Evolutionary conservation across 2,797 vertebrate species (phyloP).

Genomic region (Gymnocypris eckloni): DNA sequence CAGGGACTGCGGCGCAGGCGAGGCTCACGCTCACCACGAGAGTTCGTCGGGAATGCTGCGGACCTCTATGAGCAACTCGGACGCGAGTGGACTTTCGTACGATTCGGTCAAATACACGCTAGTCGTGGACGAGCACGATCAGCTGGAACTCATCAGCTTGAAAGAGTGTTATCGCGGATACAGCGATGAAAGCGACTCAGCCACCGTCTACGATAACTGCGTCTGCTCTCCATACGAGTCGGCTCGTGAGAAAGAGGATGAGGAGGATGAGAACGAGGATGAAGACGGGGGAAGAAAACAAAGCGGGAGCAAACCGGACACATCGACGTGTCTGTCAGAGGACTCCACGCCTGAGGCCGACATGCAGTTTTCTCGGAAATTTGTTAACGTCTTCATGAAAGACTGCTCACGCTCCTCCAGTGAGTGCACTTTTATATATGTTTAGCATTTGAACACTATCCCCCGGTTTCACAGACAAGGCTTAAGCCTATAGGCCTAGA

Average conservation of each 20-base stretch:
- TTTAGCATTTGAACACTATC: not conserved
- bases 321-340: slow-evolving; percentile 87
- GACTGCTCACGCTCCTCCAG: slow-evolving; percentile 93
- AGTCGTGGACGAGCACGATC: slow-evolving; percentile 94
- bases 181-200: slow-evolving; percentile 95
- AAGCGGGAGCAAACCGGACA: slow-evolving; percentile 75
- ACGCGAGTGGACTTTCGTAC: slow-evolving; percentile 95
- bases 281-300: slow-evolving; percentile 55
- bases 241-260: slow-evolving; percentile 91
- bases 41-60: slow-evolving; percentile 60
- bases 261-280: slow-evolving; percentile 84
- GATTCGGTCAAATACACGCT: slow-evolving; percentile 97
- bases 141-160: slow-evolving; percentile 94
- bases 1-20: slow-evolving; percentile 62
- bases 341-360: slow-evolving; percentile 91
- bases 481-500: no score
- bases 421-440: slow-evolving; percentile 76
- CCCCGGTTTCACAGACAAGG: no score
- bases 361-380: slow-evolving; percentile 95
- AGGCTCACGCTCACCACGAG: slow-evolving; percentile 56
- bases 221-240: slow-evolving; percentile 94
- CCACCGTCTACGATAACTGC: slow-evolving; percentile 95
- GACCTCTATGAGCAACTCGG: slow-evolving; percentile 88
- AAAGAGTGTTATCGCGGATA: slow-evolving; percentile 94
- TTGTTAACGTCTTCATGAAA: slow-evolving; percentile 98